Evolutionary conservation across 2,888 invertebrate species (phyloP), one percentile per base, ranked within the genome.

Genomic region (Drosophila emarginata): DNA sequence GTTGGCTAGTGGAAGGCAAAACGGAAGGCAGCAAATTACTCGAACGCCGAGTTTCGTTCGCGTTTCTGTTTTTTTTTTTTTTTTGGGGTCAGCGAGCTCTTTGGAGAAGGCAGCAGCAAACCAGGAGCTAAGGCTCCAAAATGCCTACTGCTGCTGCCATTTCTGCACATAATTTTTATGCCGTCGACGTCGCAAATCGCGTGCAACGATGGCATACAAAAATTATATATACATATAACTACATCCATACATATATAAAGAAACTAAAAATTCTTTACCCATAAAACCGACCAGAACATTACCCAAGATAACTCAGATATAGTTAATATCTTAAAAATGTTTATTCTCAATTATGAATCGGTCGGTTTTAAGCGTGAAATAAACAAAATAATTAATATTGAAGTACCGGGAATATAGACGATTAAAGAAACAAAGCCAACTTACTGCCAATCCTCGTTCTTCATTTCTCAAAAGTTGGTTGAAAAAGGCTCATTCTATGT

Each of bases 141-240:
- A 78, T 83, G 74, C 87, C 77, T 79, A 81, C 83, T 78, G 80
- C 77, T 79, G 76, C 83, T 78, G 80, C 74, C 77, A 83, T 74
- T 76, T 74, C 64, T 64, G 79, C 72, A 78, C 88, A 89, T 87
- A 86, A 87, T 89, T 87, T 79, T 77, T 76, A 86, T 80, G 80
- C 73, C 72, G 77, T 61, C 68, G 73, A 65, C 78, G 67, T 61
- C 66, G 67, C 69, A 62, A 67, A 83, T 88, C 88, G 84, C 84
- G 83, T 84, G 83, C 79, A 60, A 52, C 77, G 77, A 63, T 75
- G 77, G 73, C 80, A 80, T 75, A 45, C 75, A 80, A 84, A 74
- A 74, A 75, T 68, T 67, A 74, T 68, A 72, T 60, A 67, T 62
- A 72, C 50, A 70, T 54, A 53, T 14, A 28, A 51, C 32, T 39